Evolutionary conservation across 2,113 vertebrate genomes (phyloP).

Genomic region (Coracopsis vasa): DNA sequence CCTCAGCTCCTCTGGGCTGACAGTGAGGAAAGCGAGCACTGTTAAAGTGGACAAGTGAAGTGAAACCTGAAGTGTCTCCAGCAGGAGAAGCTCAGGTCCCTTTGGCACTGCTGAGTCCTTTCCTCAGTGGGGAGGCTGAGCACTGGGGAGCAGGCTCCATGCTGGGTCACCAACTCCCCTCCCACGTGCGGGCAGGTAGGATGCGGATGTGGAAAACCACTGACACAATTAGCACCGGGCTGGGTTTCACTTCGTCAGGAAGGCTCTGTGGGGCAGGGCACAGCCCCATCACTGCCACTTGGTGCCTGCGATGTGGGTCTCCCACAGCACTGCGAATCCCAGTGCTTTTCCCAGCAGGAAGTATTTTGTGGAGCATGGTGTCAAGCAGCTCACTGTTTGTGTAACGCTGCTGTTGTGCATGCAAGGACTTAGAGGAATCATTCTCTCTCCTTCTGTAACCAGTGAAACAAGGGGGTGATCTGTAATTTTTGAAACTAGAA

Average conservation of each 20-base stretch:
- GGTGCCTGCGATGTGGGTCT: rapidly evolving
- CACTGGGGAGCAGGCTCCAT: neutral
- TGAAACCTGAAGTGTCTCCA: rapidly evolving
- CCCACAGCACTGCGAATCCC: rapidly evolving
- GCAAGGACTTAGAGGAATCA: neutral
- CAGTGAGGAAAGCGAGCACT: neutral
- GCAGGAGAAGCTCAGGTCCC: neutral
- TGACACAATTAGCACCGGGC: neutral
- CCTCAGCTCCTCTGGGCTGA: neutral
- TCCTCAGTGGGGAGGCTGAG: neutral
- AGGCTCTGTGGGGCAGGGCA: rapidly evolving
- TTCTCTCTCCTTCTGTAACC: neutral
- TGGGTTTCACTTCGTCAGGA: neutral
- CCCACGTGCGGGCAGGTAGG: neutral
- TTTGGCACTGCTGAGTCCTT: neutral
- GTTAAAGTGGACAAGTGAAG: neutral
- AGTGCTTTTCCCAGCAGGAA: neutral
- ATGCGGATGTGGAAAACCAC: constrained; percentile 13
- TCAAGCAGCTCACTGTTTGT: rapidly evolving
- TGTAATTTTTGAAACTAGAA: neutral
- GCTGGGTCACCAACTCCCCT: neutral
- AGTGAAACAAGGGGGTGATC: neutral
- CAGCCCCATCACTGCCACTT: rapidly evolving
- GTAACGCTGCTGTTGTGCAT: rapidly evolving
- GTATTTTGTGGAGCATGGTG: rapidly evolving